phyloP scores from a whole-genome alignment of 2,797 vertebrate genomes.

The Trachurus trachurus region DNA sequence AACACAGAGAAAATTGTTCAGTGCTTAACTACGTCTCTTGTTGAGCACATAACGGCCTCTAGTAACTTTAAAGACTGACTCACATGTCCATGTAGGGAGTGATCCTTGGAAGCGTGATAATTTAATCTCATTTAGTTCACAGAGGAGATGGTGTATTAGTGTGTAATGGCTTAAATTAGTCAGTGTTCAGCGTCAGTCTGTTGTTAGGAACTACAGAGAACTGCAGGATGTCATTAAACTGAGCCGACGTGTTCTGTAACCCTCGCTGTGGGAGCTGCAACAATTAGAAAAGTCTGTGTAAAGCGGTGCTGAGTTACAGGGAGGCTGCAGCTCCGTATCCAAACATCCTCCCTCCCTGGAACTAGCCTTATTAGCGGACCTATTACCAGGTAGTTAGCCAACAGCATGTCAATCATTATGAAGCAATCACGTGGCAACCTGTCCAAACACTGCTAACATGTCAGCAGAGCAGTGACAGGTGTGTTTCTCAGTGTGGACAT shows the following conservation, averaged over 20 bases:
- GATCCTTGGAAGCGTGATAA: conserved; percentile 43
- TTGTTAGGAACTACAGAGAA: conserved; percentile 25
- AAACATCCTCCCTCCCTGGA: neutral
- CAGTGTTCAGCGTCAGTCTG: conserved; percentile 20
- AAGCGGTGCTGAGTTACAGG: neutral
- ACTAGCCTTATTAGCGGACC: neutral
- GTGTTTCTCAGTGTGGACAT: neutral
- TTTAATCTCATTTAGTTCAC: conserved; percentile 59
- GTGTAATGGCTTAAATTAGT: conserved; percentile 46
- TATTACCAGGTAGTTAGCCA: conserved; percentile 4
- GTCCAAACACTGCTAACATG: conserved; percentile 1
- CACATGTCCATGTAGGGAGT: conserved; percentile 38
- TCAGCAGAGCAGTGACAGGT: neutral
- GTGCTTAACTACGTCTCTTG: neutral
- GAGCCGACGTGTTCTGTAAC: conserved; percentile 2
- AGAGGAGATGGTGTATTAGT: conserved; percentile 27
- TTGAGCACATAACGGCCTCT: neutral
- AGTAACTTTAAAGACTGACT: conserved; percentile 6
- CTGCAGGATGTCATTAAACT: conserved; percentile 32
- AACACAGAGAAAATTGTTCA: neutral
- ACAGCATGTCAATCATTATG: neutral
- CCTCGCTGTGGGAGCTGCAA: conserved; percentile 9
- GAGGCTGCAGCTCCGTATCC: neutral
- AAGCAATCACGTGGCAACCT: neutral
- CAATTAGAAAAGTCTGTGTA: conserved; percentile 6